phyloP scores from a whole-genome alignment of 2,888 invertebrate species.

The Carterocephalus palaemon region DNA sequence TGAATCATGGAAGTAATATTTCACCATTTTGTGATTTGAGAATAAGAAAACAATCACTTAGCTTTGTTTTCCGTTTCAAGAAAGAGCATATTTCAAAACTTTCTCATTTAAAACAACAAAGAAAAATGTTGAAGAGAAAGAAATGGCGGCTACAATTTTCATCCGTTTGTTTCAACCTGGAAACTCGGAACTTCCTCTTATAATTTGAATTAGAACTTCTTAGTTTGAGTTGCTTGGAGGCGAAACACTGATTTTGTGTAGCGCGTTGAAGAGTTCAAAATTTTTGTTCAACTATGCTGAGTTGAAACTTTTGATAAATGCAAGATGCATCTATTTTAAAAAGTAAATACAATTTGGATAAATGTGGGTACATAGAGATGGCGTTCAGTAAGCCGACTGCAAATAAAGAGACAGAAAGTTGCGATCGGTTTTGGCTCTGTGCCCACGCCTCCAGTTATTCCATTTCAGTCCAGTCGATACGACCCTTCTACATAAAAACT shows the following conservation, averaged over 20 bases:
- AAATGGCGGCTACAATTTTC: constrained; percentile 16
- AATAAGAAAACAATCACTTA: not conserved
- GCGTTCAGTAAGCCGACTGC: constrained; percentile 51
- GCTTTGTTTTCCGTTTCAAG: constrained; percentile 1
- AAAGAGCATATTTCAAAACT: constrained; percentile 17
- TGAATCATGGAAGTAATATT: too few relatives aligned
- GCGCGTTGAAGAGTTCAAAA: constrained; percentile 12
- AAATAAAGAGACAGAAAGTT: constrained; percentile 52
- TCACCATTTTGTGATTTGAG: not conserved
- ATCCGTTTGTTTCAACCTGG: constrained; percentile 20
- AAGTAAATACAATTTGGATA: too few relatives aligned
- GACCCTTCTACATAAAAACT: constrained; percentile 42
- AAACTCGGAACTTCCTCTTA: constrained; percentile 19
- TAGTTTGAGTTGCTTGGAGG: constrained; percentile 10
- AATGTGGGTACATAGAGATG: constrained; percentile 41
- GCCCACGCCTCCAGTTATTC: constrained; percentile 49
- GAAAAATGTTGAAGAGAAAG: constrained; percentile 15
- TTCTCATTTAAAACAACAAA: constrained; percentile 7
- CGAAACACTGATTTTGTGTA: constrained; percentile 13
- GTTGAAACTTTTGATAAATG: too few relatives aligned
- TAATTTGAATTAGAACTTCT: constrained; percentile 20
- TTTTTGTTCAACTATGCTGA: constrained; percentile 16
- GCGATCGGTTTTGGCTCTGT: constrained; percentile 56
- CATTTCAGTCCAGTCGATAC: constrained; percentile 39
- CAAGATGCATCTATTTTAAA: too few relatives aligned